Base-by-base conservation (phyloP, 2,888 invertebrate genomes). In the Acrobasis consociella region DNA sequence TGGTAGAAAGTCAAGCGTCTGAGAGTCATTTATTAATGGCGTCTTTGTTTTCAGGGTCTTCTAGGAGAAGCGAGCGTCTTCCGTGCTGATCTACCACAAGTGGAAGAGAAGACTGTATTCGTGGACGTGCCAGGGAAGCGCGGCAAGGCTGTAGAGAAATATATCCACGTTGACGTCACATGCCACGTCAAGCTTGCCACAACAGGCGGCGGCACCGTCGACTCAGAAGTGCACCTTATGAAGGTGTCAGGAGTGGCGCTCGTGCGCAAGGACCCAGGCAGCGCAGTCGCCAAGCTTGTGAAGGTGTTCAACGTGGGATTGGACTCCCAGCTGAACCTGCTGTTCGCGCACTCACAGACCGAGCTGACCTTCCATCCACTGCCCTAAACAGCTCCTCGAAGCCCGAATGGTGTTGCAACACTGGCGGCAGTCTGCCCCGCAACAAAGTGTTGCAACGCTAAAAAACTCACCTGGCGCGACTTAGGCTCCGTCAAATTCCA, bases 41-140 rank as follows among this genome's bases (percentile, higher is more conserved):
- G 71, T 69, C 67, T 66, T 75, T 75, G 62, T 63, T 80, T 76
- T 39, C 73, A 93, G 93, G 92, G 91, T 67, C 75, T 92, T 56
- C 81, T 95, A 46, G 96, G 96, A 5, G 94, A 95, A 76, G 95
- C 95, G 0, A 89, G 89, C 62, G 95, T 96, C 1, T 95, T 95
- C 85, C 93, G 95, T 65, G 94, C 95, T 46, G 95, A 95, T 78
- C 85, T 93, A 67, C 95, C 95, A 0, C 95, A 96, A 83, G 88
- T 91, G n/a, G 95, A 95, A 80, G 93, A 94, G 82, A 93, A 89
- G 80, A 94, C 94, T 64, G 93, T 93, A 75, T 93, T 93, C 76
- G 93, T 95, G 67, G 88, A 91, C 22, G 84, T 93, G 0, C 91
- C 90, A 62, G 91, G 91, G n/a, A 88, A 87, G 68, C 79, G 81